Evolutionary conservation across 2,113 vertebrate genomes (phyloP).

Genomic region (Corydoras maculifer): DNA sequence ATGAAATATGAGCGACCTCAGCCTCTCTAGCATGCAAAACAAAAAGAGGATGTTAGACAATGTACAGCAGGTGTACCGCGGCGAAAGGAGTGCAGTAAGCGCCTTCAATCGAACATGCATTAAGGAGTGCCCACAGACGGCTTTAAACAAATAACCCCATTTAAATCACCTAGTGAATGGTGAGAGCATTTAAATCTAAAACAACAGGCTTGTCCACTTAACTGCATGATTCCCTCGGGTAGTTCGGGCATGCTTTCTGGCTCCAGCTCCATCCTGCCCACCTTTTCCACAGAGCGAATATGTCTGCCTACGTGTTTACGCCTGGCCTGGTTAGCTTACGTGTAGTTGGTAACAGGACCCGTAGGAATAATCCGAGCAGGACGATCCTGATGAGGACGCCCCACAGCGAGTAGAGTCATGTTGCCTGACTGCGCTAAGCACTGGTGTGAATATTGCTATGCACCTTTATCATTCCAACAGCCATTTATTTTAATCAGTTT

Average conservation of each 20-base stretch:
- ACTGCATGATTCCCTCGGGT: slow-evolving; percentile 64
- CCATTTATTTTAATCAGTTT: slow-evolving; percentile 42
- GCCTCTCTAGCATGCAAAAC: not conserved
- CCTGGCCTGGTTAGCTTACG: slow-evolving; percentile 67
- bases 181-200: slow-evolving; percentile 39
- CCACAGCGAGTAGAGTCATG: slow-evolving; percentile 54
- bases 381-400: slow-evolving; percentile 45
- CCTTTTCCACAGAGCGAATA: slow-evolving; percentile 39
- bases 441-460: slow-evolving; percentile 50
- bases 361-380: slow-evolving; percentile 61
- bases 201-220: slow-evolving; percentile 59
- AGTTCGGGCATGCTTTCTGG: slow-evolving; percentile 59
- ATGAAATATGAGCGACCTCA: no score
- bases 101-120: slow-evolving; percentile 2
- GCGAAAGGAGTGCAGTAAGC: not conserved
- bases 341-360: slow-evolving; percentile 65
- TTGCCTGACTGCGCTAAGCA: slow-evolving; percentile 60
- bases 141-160: slow-evolving; percentile 40
- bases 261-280: slow-evolving; percentile 64
- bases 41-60: slow-evolving; percentile 13
- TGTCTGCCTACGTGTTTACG: slow-evolving; percentile 43
- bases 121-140: slow-evolving; percentile 24
- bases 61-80: not conserved
- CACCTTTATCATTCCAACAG: slow-evolving; percentile 23
- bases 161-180: slow-evolving; percentile 13